Conservation (phyloP, 2,113 vertebrate species). For the Delphinus delphis region DNA sequence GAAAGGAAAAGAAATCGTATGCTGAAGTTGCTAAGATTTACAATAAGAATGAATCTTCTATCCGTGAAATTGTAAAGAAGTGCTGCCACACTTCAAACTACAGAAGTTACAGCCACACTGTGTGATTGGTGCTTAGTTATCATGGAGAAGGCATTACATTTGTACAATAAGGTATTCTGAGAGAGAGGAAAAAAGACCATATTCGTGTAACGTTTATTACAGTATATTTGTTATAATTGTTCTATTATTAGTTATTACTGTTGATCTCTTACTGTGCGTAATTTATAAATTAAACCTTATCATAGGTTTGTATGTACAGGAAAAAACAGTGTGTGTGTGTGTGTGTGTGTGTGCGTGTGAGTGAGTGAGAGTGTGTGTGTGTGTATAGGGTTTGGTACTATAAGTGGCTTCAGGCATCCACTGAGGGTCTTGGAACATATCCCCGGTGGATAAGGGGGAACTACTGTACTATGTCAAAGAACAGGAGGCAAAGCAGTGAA, state of each 20-base stretch:
- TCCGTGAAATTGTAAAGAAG: neutral
- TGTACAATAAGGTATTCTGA: neutral
- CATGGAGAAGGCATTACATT: neutral
- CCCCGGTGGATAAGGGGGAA: neutral
- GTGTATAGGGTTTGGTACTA: neutral
- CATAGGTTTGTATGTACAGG: neutral
- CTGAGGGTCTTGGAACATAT: neutral
- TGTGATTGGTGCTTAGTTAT: neutral
- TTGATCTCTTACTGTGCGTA: neutral
- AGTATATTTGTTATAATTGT: neutral
- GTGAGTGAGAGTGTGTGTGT: accelerated
- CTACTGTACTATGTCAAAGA: neutral
- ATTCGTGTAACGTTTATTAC: neutral
- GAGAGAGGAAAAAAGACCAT: neutral
- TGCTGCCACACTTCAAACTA: neutral
- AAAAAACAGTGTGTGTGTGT: neutral
- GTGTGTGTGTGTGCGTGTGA: accelerated
- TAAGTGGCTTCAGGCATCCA: neutral
- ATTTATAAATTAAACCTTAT: neutral
- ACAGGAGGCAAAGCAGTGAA: neutral
- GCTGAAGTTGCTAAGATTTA: neutral
- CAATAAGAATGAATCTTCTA: neutral
- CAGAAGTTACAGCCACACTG: neutral
- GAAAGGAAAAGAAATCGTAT: neutral
- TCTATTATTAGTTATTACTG: neutral